phyloP scores from a whole-genome alignment of 1,140 invertebrate species.

The Drosophila albomicans region DNA sequence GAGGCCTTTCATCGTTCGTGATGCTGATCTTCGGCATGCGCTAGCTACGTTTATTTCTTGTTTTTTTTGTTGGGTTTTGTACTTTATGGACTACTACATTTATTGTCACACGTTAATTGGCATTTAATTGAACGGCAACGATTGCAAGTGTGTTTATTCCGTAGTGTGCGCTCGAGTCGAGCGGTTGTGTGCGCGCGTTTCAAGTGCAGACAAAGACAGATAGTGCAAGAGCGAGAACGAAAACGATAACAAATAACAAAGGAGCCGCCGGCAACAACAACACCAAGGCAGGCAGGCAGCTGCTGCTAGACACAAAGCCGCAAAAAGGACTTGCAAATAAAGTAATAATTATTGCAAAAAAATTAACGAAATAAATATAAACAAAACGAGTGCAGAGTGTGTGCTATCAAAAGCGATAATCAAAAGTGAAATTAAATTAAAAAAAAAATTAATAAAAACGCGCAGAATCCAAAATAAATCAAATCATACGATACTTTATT shows the following conservation, averaged over 20 bases:
- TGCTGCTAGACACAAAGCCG: conserved; percentile 2
- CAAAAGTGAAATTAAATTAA: conserved; percentile 29
- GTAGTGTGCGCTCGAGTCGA: conserved; percentile 58
- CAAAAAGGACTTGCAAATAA: conserved; percentile 47
- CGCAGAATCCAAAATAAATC: conserved; percentile 65
- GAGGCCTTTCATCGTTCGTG: conserved; percentile 50
- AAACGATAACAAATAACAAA: conserved; percentile 23
- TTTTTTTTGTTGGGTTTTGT: too few relatives aligned
- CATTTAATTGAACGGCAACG: conserved; percentile 78
- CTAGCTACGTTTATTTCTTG: conserved; percentile 17
- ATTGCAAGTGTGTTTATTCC: conserved; percentile 63
- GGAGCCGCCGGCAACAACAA: conserved; percentile 34
- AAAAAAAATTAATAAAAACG: conserved; percentile 50
- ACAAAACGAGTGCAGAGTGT: conserved; percentile 31
- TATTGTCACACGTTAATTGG: conserved; percentile 82
- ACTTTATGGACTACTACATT: conserved; percentile 37
- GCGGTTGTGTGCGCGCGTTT: conserved; percentile 43
- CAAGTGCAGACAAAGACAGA: neutral
- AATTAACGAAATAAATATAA: neutral
- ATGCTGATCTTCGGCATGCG: conserved; percentile 59
- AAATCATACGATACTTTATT: conserved; percentile 78
- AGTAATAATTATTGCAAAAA: conserved; percentile 13
- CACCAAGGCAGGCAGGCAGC: conserved; percentile 3
- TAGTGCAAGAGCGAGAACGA: too few relatives aligned
- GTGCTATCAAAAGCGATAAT: conserved; percentile 41